phyloP scores from a whole-genome alignment of 2,888 invertebrate species.

The Ectobius pallidus region DNA sequence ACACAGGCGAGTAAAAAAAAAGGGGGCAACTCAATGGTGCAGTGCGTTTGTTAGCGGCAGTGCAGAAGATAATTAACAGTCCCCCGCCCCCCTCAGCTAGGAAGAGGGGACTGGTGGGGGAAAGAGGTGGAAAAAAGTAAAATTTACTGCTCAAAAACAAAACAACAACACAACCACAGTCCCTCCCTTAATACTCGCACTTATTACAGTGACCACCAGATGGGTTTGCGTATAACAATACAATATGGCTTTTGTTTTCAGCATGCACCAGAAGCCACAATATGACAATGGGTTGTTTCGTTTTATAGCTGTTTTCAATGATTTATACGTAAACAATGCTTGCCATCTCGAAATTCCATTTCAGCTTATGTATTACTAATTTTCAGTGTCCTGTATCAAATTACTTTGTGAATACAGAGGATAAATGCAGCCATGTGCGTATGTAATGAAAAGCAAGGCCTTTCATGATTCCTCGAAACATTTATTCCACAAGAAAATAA shows the following conservation, averaged over 20 bases:
- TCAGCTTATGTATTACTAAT: too few species aligned
- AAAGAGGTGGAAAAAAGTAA: not conserved
- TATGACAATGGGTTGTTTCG: not conserved
- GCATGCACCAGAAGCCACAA: not conserved
- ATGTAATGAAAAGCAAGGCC: too few species aligned
- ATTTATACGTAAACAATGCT: too few species aligned
- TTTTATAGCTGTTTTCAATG: too few species aligned
- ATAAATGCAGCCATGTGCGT: too few species aligned
- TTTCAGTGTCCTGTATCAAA: too few species aligned
- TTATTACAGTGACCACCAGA: slow-evolving; percentile 1
- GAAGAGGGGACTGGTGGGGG: not conserved
- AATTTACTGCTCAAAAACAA: slow-evolving; percentile 19
- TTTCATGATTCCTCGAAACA: too few species aligned
- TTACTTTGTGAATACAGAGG: too few species aligned
- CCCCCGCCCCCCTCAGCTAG: not conserved
- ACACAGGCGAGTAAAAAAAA: not conserved
- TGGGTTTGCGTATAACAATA: not conserved
- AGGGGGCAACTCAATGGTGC: not conserved
- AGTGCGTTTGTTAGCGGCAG: slow-evolving; percentile 6
- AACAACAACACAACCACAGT: slow-evolving; percentile 11
- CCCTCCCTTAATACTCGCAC: slow-evolving; percentile 6
- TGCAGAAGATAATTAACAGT: slow-evolving; percentile 23
- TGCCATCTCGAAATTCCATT: too few species aligned
- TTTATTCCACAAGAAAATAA: too few species aligned
- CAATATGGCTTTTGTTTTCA: not conserved